Percentiles rank a stretch among this genome's conserved stretches.
These are phyloP conservation scores for Peromyscus aztecus DNA, from an alignment of 2,797 vertebrate genomes.

Conservation along the genomic window DNA sequence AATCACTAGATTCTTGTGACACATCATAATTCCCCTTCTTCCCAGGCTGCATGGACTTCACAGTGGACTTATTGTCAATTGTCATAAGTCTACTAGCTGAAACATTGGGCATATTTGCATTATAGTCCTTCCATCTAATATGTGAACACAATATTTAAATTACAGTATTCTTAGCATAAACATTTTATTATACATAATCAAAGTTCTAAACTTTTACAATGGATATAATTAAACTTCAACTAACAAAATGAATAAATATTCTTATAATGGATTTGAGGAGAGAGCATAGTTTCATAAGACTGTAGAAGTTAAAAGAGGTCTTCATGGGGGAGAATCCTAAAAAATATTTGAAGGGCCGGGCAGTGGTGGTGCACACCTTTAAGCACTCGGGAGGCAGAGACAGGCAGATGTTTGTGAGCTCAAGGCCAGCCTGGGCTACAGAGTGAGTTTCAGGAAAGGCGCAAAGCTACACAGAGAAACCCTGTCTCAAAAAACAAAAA, in stretches of 20 bases:
- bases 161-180: background rate
- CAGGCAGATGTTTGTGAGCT: too few relatives aligned
- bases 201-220: conserved; percentile 1
- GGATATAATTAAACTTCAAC: background rate
- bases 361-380: too few relatives aligned
- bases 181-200: background rate
- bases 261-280: background rate
- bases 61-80: conserved; percentile 46
- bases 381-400: too few relatives aligned
- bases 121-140: background rate
- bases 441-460: too few relatives aligned
- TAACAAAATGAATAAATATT: conserved; percentile 25
- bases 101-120: conserved; percentile 51
- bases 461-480: too few relatives aligned
- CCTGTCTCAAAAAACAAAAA: too few relatives aligned
- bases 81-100: background rate
- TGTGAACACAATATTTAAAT: conserved; percentile 43
- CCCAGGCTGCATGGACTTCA: background rate
- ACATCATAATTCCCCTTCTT: background rate
- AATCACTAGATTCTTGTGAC: background rate
- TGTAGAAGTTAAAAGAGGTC: background rate
- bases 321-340: background rate
- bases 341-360: background rate
- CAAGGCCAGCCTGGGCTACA: too few relatives aligned
- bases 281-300: background rate